Percentiles rank a stretch among this genome's conserved stretches.
These are phyloP conservation scores for Enteromius anoplus DNA, from an alignment of 2,797 vertebrate species.

Conservation along the genomic window DNA sequence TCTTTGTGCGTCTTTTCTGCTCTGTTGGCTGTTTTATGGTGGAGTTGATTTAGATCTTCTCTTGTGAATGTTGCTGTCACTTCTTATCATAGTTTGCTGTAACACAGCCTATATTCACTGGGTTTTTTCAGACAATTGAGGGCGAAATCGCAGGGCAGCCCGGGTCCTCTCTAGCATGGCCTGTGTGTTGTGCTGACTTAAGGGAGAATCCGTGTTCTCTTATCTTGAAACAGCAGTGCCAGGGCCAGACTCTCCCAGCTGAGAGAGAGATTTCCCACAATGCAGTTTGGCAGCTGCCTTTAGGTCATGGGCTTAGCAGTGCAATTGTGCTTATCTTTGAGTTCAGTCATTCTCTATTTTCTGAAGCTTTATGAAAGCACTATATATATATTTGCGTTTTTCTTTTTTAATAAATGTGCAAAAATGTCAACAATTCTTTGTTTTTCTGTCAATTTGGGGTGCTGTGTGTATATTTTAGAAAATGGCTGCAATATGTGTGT, in stretches of 20 bases:
- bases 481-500: too few relatives aligned
- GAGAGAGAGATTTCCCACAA: constrained; percentile 61
- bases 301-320: constrained; percentile 28
- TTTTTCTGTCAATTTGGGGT: too few relatives aligned
- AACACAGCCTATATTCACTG: constrained; percentile 59
- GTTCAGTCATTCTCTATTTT: constrained; percentile 20
- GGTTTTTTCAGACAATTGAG: constrained; percentile 22
- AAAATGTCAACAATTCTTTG: too few relatives aligned
- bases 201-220: constrained; percentile 33
- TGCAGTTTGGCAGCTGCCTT: constrained; percentile 58
- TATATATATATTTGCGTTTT: too few relatives aligned
- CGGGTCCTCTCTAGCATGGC: constrained; percentile 22
- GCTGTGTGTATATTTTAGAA: too few relatives aligned
- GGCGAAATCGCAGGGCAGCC: constrained; percentile 30
- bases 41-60: constrained; percentile 73
- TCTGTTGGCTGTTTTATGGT: constrained; percentile 34
- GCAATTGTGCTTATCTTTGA: constrained; percentile 15
- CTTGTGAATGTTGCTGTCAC: constrained; percentile 67
- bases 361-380: constrained; percentile 9
- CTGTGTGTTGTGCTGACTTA: constrained; percentile 35
- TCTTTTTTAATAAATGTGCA: too few relatives aligned
- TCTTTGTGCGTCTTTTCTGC: constrained; percentile 10
- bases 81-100: constrained; percentile 61
- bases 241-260: constrained; percentile 59
- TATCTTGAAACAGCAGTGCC: constrained; percentile 48